phyloP scores from a whole-genome alignment of 2,888 invertebrate genomes.

The Erebia palarica region DNA sequence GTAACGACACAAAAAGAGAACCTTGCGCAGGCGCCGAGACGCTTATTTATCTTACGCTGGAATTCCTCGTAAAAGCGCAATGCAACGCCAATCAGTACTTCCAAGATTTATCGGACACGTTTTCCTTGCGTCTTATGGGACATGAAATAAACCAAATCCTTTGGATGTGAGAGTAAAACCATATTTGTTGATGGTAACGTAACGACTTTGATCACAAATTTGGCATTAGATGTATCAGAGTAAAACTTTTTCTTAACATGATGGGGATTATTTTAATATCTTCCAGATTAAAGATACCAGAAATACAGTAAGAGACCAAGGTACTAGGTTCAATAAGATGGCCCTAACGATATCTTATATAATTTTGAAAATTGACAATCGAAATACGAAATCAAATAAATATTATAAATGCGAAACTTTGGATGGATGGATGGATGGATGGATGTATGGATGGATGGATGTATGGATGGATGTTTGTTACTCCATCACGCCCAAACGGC shows the following conservation, averaged over 20 bases:
- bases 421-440: no score
- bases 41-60: constrained; percentile 38
- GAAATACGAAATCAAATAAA: not conserved
- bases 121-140: constrained; percentile 23
- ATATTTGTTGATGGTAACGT: not conserved
- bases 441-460: no score
- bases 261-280: no score
- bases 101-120: constrained; percentile 33
- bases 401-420: no score
- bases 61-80: constrained; percentile 37
- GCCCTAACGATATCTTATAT: no score
- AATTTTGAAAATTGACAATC: not conserved
- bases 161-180: not conserved
- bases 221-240: not conserved
- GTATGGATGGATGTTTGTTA: no score
- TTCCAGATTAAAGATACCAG: not conserved
- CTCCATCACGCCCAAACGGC: no score
- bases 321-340: no score
- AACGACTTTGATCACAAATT: not conserved
- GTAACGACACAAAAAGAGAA: constrained; percentile 37
- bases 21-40: constrained; percentile 43
- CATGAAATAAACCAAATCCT: constrained; percentile 21
- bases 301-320: not conserved
- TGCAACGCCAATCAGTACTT: constrained; percentile 32
- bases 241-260: not conserved